Conservation (phyloP, 2,888 invertebrate species). For the Drosophila siamana region DNA sequence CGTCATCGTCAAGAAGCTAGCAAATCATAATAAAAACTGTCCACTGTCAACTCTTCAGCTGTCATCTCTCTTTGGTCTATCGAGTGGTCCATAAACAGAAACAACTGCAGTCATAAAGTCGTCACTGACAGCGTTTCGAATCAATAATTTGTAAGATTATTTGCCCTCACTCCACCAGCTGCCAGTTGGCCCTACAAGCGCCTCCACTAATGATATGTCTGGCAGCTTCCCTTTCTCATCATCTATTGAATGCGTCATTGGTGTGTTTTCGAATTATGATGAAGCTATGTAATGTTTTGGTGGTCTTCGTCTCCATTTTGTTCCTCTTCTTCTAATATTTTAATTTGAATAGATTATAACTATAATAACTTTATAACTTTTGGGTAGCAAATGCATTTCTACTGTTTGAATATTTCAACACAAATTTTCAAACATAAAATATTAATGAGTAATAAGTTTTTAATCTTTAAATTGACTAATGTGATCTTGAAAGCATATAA, state of each 20-base stretch:
- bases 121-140: conserved; percentile 73
- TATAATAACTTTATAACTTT: neutral
- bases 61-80: conserved; percentile 49
- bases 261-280: conserved; percentile 15
- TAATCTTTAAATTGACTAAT: neutral
- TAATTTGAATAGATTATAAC: neutral
- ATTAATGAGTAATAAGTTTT: neutral
- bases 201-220: conserved; percentile 46
- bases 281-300: conserved; percentile 6
- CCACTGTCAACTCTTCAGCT: conserved; percentile 74
- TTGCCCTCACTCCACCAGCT: conserved; percentile 18
- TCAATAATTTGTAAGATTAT: conserved; percentile 65
- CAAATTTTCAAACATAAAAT: neutral
- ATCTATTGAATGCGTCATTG: conserved; percentile 29
- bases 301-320: neutral
- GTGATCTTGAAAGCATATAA: neutral
- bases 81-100: conserved; percentile 58
- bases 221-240: conserved; percentile 31
- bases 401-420: neutral
- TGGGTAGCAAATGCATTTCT: neutral
- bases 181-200: conserved; percentile 31
- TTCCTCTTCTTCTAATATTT: neutral
- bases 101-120: conserved; percentile 72
- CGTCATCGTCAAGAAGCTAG: conserved; percentile 60
- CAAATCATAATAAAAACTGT: conserved; percentile 75